Conservation (phyloP, 1,140 invertebrate genomes). For the Acromyrmex echinatior region DNA sequence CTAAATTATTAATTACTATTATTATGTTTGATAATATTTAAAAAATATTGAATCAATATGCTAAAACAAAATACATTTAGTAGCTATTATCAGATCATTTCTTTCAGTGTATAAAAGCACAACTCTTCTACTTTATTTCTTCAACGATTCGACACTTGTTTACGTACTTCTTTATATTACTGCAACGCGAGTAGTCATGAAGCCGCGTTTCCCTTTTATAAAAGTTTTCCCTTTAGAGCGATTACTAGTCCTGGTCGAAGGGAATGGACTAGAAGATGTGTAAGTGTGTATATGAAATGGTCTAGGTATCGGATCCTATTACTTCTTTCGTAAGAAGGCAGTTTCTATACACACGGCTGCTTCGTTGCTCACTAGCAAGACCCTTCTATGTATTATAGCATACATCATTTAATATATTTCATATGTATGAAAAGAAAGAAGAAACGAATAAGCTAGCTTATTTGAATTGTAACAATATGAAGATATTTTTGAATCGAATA, state of each 20-base stretch:
- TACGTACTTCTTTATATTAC: conserved; percentile 32
- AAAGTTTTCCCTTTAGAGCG: conserved; percentile 57
- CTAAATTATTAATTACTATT: no score
- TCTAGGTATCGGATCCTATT: conserved; percentile 48
- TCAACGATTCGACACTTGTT: conserved; percentile 8
- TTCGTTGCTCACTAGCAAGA: conserved; percentile 43
- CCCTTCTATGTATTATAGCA: background rate
- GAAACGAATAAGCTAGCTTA: background rate
- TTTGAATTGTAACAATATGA: background rate
- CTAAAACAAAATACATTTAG: no score
- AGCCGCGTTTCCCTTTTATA: conserved; percentile 21
- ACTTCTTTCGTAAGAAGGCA: conserved; percentile 37
- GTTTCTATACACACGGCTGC: conserved; percentile 29
- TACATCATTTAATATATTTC: conserved; percentile 38
- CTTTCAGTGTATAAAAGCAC: background rate
- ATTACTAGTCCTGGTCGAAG: conserved; percentile 38
- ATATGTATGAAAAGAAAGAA: background rate
- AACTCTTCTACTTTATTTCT: background rate
- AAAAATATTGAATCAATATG: no score
- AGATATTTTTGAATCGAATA: background rate
- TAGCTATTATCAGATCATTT: no score
- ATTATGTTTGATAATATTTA: no score
- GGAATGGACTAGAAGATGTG: conserved; percentile 48
- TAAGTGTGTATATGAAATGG: conserved; percentile 1
- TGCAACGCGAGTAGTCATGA: background rate